Base-by-base conservation (phyloP, 2,797 vertebrate genomes). In the Lacerta agilis region DNA sequence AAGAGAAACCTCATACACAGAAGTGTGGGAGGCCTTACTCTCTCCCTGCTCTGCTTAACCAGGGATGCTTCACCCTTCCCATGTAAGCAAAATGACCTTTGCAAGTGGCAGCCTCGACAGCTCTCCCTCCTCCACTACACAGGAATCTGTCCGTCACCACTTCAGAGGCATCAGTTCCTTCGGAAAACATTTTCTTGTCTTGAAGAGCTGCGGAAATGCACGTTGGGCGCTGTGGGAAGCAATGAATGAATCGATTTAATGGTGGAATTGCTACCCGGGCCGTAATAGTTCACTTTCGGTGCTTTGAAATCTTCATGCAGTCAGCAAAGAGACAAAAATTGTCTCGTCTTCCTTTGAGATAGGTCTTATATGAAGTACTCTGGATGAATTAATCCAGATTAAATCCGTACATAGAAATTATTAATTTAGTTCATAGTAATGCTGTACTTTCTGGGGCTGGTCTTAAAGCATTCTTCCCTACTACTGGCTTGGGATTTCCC, bases 81-180 rank as follows among this genome's bases (percentile, higher is more conserved):
- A 5, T 33, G 75, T 11, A 67, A 38, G 11, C 27, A 71, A 33
- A 5, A 87, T 86, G 72, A 95, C 96, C 96, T 78, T 81, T 95
- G 90, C 96, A 96, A 43, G 93, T 87, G 23, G 86, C 71, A 6
- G 79, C 88, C 1, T 96, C 96, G 0, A 71, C 7, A 0, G 9
- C 2, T 0, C 4, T n/a, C n/a, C 72, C 61, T 0, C 49, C 79
- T 27, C 95, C 96, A 1, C 94, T 95, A 89, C 96, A 96, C 0
- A 96, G 91, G 82, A 96, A 96, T 85, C 96, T 94, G 25, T 96
- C 93, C 1, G 96, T 96, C 87, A 96, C 95, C 73, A 94, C 95
- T n/a, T 94, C 90, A 2, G 64, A 81, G 36, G 94, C 71, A 6
- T 92, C 66, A 0, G 67, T 89, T 82, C 94, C 71, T 29, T 94